Base-by-base conservation (phyloP, 2,888 invertebrate species). In the Drosophila ustulata region DNA sequence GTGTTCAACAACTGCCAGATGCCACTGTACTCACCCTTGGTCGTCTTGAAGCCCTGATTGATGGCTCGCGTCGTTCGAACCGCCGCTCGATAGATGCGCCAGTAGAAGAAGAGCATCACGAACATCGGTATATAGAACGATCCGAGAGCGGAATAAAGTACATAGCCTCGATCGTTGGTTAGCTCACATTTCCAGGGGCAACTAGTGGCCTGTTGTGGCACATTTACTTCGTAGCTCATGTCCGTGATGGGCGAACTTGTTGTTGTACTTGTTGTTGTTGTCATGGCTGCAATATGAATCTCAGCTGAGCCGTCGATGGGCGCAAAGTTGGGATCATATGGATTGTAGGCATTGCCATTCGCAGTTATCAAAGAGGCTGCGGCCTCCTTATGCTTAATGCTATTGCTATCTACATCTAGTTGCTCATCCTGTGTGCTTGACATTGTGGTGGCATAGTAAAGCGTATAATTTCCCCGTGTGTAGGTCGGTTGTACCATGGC, bases 111-210 rank as follows among this genome's bases (percentile, higher is more conserved):
- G 88, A 98, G 94, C 97, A 99, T 99, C 80, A 99, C 97, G 88
- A 98, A 95, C 98, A 98, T 98, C 43, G 99, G 99, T 89, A 98
- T 96, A 93, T 97, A 99, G 94, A 99, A 99, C 75, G 98, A 98
- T n/a, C 99, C 99, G 26, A 99, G 94, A 0, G 99, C 98, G 3
- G 98, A 98, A 93, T 98, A 98, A 61, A 99, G 96, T 62, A 99
- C 98, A 94, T 99, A 99, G 58, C 98, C 98, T 50, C 96, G 96
- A 91, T 98, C 98, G 93, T 97, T 97, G 89, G 97, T 98, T 76
- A 98, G 94, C 92, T 97, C 97, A 91, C 98, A 98, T 79, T 96
- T 96, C 96, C 96, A 96, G 8, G 95, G 96, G 90, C 96, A 96
- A 25, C 95, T 95, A n/a, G 63, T 64, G 8, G 63, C 18, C n/a